phyloP scores from a whole-genome alignment of 2,113 vertebrate species.

The Telmatochromis brachygnathus region DNA sequence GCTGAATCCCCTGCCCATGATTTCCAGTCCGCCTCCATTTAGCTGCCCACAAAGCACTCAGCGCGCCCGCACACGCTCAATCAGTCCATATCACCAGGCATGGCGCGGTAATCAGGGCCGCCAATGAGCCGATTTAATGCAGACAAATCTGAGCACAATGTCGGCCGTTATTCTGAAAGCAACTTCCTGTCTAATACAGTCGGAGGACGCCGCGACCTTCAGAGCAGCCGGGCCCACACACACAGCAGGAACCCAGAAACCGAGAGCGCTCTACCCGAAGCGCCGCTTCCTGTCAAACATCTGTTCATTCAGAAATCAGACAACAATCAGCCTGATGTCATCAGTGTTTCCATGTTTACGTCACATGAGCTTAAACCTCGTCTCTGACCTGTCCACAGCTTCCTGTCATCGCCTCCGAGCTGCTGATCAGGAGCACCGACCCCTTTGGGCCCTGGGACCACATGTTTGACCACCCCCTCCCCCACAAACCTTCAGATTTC shows the following conservation, averaged over 20 bases:
- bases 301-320: neutral
- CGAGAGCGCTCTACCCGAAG: neutral
- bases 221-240: neutral
- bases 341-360: neutral
- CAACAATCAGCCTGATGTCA: neutral
- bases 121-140: slow-evolving; percentile 27
- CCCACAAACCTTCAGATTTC: neutral
- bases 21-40: slow-evolving; percentile 43
- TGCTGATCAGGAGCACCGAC: neutral
- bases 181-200: slow-evolving; percentile 7
- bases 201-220: neutral
- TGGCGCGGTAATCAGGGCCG: slow-evolving; percentile 37
- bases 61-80: slow-evolving; percentile 32
- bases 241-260: neutral
- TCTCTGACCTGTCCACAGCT: neutral
- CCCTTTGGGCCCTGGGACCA: neutral
- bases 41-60: slow-evolving; percentile 52
- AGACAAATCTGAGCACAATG: slow-evolving; percentile 2
- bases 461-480: neutral
- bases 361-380: neutral
- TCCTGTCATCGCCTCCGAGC: fast-evolving
- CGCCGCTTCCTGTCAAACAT: neutral
- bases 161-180: slow-evolving; percentile 10
- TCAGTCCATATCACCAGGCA: slow-evolving; percentile 16
- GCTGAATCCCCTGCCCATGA: slow-evolving; percentile 24